phyloP scores from a whole-genome alignment of 2,113 vertebrate species.

The Tylochromis polylepis region DNA sequence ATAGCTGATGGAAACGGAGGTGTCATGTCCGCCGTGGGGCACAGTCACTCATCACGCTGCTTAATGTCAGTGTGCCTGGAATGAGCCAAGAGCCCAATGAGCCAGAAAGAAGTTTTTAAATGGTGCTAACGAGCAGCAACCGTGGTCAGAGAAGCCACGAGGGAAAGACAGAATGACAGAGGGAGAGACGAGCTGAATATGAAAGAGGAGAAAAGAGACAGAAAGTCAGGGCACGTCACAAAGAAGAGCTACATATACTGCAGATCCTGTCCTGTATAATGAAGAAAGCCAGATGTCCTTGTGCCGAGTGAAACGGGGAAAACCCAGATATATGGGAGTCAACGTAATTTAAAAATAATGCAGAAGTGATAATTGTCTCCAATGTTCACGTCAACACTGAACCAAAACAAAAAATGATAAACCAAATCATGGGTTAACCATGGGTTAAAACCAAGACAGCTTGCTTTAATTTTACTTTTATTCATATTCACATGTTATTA shows the following conservation, averaged over 20 bases:
- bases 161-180: neutral
- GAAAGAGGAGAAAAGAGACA: neutral
- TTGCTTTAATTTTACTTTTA: neutral
- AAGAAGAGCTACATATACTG: neutral
- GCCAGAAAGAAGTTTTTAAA: conserved; percentile 39
- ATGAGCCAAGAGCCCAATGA: conserved; percentile 34
- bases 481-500: neutral
- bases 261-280: neutral
- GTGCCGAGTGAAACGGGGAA: neutral
- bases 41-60: conserved; percentile 21
- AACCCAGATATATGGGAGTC: neutral
- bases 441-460: neutral
- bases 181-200: neutral
- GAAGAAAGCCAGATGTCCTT: neutral
- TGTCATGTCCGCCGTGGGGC: conserved; percentile 23
- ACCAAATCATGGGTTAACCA: neutral
- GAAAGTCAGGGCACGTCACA: neutral
- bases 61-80: conserved; percentile 12
- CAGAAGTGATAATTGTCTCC: neutral
- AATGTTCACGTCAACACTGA: neutral
- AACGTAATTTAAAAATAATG: neutral
- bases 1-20: conserved; percentile 11
- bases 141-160: neutral
- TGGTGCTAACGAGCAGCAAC: conserved; percentile 18
- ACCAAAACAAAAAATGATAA: neutral